phyloP scores from a whole-genome alignment of 1,140 invertebrate species.

The Anthonomus grandis region DNA sequence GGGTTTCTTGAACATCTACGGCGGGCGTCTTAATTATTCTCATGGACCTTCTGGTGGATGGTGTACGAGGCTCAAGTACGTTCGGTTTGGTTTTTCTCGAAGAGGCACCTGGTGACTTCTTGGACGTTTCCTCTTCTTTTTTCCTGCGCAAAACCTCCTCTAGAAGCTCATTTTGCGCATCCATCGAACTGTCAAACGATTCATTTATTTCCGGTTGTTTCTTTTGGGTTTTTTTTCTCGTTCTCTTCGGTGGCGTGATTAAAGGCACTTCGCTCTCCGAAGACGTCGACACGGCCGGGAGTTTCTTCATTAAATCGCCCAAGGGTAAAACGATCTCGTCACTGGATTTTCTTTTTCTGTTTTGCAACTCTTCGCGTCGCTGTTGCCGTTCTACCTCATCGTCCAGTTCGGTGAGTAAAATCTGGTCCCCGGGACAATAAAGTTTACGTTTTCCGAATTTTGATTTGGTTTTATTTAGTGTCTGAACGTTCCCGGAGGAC shows the following conservation, averaged over 20 bases:
- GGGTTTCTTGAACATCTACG: neutral
- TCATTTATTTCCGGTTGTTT: slow-evolving; percentile 1
- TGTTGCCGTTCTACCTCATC: slow-evolving; percentile 27
- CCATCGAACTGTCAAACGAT: slow-evolving; percentile 14
- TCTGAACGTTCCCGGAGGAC: no score
- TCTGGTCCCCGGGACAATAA: slow-evolving; percentile 27
- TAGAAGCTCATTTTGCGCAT: slow-evolving; percentile 20
- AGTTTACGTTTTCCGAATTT: no score
- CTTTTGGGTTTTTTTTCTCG: neutral
- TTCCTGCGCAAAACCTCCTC: slow-evolving; percentile 6
- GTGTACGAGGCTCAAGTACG: neutral
- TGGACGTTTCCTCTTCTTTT: neutral
- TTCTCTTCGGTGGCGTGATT: slow-evolving; percentile 5
- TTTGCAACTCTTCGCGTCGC: slow-evolving; percentile 1
- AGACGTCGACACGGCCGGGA: neutral
- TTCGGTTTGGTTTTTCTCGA: neutral
- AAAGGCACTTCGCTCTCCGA: neutral
- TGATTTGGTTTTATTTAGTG: slow-evolving; percentile 10
- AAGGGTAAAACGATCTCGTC: no score
- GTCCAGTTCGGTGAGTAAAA: slow-evolving; percentile 1
- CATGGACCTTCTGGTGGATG: slow-evolving; percentile 9
- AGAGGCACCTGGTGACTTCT: neutral
- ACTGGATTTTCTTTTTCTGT: slow-evolving; percentile 11
- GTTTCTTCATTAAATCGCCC: neutral
- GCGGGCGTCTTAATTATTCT: slow-evolving; percentile 6